These are phyloP conservation scores for Donacobius atricapilla DNA, from an alignment of 2,113 vertebrate species.

Conservation along the genomic window DNA sequence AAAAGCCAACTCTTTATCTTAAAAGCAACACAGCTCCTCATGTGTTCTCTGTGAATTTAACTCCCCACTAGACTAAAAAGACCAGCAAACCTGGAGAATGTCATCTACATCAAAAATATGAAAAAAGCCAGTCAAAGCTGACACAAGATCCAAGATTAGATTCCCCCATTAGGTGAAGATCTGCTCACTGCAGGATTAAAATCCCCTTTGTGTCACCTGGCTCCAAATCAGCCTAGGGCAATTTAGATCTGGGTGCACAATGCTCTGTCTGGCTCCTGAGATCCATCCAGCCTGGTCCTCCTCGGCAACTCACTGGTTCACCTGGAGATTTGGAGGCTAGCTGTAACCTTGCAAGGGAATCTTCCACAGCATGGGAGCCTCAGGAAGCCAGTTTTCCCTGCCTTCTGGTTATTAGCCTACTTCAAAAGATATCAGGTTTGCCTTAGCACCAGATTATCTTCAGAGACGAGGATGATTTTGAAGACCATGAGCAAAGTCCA, in stretches of 20 bases:
- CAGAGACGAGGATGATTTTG: neutral
- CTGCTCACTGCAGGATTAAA: neutral
- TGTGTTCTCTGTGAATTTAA: neutral
- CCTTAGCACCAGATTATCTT: neutral
- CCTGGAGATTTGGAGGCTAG: neutral
- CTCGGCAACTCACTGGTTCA: fast-evolving
- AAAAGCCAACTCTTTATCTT: neutral
- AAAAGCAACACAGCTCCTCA: neutral
- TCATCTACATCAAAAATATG: neutral
- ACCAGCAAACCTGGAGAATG: neutral
- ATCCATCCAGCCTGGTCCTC: neutral
- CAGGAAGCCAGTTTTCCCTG: neutral
- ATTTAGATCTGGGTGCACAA: neutral
- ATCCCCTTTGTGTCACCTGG: neutral
- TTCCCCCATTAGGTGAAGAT: neutral
- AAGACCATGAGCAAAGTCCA: neutral
- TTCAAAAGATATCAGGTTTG: neutral
- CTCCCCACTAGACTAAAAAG: neutral
- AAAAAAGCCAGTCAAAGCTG: neutral
- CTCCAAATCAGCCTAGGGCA: neutral
- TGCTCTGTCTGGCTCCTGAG: neutral
- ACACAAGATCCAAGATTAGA: conserved; percentile 14
- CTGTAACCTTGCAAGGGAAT: neutral
- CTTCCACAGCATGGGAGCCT: neutral
- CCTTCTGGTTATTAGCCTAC: neutral